These are phyloP conservation scores for Exaiptasia diaphana DNA, from an alignment of 64 coral and sea anemone genomes.

Conservation along the genomic window DNA sequence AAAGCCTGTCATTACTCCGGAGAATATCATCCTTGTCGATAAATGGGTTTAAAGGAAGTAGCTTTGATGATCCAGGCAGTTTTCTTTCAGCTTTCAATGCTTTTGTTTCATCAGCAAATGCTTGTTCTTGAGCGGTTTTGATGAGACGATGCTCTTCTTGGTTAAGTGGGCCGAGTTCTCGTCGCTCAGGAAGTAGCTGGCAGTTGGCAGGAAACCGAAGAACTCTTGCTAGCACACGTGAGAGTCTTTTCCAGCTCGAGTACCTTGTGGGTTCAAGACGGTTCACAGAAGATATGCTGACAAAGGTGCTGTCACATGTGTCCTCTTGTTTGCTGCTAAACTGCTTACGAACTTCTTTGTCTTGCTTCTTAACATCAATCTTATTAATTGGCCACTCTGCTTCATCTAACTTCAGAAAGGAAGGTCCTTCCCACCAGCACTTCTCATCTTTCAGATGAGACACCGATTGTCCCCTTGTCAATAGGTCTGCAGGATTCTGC, in stretches of 20 bases:
- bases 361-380: background rate
- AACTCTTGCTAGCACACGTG: slow-evolving; percentile 11
- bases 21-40: slow-evolving; percentile 30
- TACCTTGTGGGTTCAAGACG: slow-evolving; percentile 14
- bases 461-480: slow-evolving; percentile 26
- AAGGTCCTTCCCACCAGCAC: background rate
- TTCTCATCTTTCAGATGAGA: background rate
- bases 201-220: slow-evolving; percentile 14
- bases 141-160: background rate
- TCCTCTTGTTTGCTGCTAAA: background rate
- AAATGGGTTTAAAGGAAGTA: slow-evolving; percentile 7
- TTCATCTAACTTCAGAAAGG: slow-evolving; percentile 5
- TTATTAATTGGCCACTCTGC: slow-evolving; percentile 4
- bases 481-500: slow-evolving; percentile 6
- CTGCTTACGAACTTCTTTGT: background rate
- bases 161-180: background rate
- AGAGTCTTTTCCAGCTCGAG: slow-evolving; percentile 25
- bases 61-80: slow-evolving; percentile 9
- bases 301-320: background rate
- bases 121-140: background rate
- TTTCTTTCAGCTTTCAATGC: background rate
- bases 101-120: slow-evolving; percentile 11
- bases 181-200: background rate
- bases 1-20: slow-evolving; percentile 15
- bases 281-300: background rate